phyloP scores from a whole-genome alignment of 2,888 invertebrate species.

The Elegia similella region DNA sequence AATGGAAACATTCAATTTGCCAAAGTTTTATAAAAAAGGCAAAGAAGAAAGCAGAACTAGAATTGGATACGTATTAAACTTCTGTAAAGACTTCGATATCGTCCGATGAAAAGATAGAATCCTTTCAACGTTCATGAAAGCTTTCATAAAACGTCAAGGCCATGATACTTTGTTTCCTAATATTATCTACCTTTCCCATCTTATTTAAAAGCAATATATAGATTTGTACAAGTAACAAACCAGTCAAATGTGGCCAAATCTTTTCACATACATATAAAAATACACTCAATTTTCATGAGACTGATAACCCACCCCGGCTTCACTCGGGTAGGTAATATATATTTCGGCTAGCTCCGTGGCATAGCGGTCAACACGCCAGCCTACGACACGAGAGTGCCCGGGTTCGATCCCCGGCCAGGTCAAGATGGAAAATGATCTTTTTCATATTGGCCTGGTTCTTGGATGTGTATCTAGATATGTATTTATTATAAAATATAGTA shows the following conservation, averaged over 20 bases:
- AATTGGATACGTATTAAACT: neutral
- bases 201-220: neutral
- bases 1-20: neutral
- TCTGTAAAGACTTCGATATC: neutral
- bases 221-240: neutral
- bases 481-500: no score
- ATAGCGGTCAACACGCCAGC: no score
- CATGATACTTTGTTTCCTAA: neutral
- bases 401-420: no score
- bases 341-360: no score
- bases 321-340: no score
- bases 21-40: neutral
- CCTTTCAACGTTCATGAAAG: neutral
- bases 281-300: no score
- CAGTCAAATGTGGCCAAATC: neutral
- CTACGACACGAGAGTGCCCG: no score
- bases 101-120: neutral
- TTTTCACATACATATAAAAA: no score
- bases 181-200: slow-evolving; percentile 1
- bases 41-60: neutral
- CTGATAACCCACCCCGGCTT: no score
- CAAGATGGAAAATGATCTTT: no score
- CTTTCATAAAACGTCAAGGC: neutral
- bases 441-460: no score
- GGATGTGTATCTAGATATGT: no score